phyloP scores from a whole-genome alignment of 30 jellyfish, hydroid and myxozoan species.

The Aurelia sp. region DNA sequence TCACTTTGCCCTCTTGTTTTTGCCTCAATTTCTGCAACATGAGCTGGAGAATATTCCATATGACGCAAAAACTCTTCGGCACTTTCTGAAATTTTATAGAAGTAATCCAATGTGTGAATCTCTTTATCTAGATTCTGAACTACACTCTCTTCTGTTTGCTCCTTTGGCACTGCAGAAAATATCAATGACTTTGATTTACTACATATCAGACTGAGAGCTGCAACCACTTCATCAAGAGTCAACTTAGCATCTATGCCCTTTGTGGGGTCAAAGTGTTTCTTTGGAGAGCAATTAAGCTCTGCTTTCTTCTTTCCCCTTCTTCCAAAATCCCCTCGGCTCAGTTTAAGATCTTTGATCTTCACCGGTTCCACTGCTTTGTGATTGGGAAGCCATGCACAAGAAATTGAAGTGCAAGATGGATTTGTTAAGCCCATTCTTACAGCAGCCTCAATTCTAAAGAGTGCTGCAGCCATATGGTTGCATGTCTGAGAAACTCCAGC shows the following conservation, averaged over 20 bases:
- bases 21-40: slow-evolving; percentile 3
- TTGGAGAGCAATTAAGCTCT: slow-evolving; percentile 39
- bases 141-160: neutral
- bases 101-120: too few relatives aligned
- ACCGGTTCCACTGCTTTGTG: slow-evolving; percentile 20
- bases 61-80: neutral
- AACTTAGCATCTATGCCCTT: neutral
- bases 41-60: slow-evolving; percentile 16
- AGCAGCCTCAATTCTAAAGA: slow-evolving; percentile 36
- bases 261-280: slow-evolving; percentile 21
- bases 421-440: slow-evolving; percentile 29
- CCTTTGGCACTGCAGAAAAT: neutral
- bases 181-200: neutral
- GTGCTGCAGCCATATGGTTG: slow-evolving; percentile 26
- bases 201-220: slow-evolving; percentile 33
- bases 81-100: neutral
- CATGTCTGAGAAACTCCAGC: slow-evolving; percentile 40
- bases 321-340: slow-evolving; percentile 23
- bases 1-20: slow-evolving; percentile 58
- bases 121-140: too few relatives aligned
- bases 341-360: slow-evolving; percentile 34
- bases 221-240: neutral
- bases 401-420: slow-evolving; percentile 49
- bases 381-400: slow-evolving; percentile 42
- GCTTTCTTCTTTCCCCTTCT: slow-evolving; percentile 5